Base-by-base conservation (phyloP, 2,797 vertebrate genomes). In the Pelodytes ibericus region DNA sequence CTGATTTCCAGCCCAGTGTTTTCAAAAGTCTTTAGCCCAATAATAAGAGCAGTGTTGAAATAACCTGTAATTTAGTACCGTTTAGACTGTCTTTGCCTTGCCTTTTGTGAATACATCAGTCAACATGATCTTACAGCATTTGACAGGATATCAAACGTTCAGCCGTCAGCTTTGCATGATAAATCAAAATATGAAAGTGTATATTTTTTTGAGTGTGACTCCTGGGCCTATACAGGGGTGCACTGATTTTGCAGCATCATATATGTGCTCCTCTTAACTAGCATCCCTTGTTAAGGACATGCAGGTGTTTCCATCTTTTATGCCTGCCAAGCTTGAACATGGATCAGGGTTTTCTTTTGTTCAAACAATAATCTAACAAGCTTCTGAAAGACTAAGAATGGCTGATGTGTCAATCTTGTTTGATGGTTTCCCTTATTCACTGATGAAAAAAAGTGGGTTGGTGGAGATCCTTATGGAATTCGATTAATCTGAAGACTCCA, bases 221-320 rank as follows among this genome's bases (percentile, higher is more conserved):
- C 59, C 61, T 56, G 31, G 41, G 58, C 36, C 56, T 75, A 61
- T n/a, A 49, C 65, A 53, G 22, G 20, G 31, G 64, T 44, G 61
- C 33, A 39, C 59, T 71, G 67, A 25, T 62, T 16, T 16, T 29
- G 27, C 33, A 29, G 10, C 58, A 39, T 51, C 67, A 64, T 65
- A 39, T 44, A 70, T 22, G 24, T 71, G 68, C 75, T 59, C n/a
- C 36, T 72, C 61, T 72, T 72, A 72, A 53, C 41, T n/a, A 53
- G 9, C 30, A 30, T 78, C 63, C 70, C 76, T 49, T 67, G 63
- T 72, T 68, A 78, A 78, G 67, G 56, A 72, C 9, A 2, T 56
- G 41, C 70, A 72, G 70, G 62, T 72, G 60, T 72, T 78, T 68
- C 26, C 51, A 33, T 24, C 20, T 9, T 9, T 65, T 47, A 16